phyloP scores from a whole-genome alignment of 2,888 invertebrate genomes.

The Diplolepis rosae region DNA sequence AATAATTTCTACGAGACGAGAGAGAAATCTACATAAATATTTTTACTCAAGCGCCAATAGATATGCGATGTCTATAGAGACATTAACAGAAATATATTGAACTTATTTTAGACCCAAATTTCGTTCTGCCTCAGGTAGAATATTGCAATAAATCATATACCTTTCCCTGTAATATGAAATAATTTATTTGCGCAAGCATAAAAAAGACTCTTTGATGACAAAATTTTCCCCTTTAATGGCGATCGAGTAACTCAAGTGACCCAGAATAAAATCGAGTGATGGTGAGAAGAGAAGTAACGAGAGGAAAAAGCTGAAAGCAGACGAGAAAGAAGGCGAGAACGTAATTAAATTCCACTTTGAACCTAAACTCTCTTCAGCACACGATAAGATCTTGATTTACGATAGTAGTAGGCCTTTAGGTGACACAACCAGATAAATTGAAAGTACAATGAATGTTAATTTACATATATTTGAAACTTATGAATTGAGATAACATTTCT shows the following conservation, averaged over 20 bases:
- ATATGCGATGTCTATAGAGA: constrained; percentile 20
- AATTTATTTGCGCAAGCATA: background rate
- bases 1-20: constrained; percentile 58
- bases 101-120: background rate
- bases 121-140: background rate
- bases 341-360: constrained; percentile 67
- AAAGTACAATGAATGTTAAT: too few species aligned
- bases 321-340: constrained; percentile 47
- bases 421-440: too few species aligned
- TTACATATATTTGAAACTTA: too few species aligned
- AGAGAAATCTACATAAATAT: constrained; percentile 57
- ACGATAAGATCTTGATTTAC: constrained; percentile 67
- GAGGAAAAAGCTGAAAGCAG: constrained; percentile 31
- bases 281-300: constrained; percentile 32
- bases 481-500: too few species aligned
- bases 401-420: constrained; percentile 53
- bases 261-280: constrained; percentile 38
- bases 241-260: constrained; percentile 4
- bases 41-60: constrained; percentile 52
- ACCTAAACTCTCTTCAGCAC: constrained; percentile 63
- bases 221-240: background rate
- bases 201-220: background rate
- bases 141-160: background rate
- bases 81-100: background rate
- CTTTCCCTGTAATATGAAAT: too few species aligned